These are phyloP conservation scores for Hydrozoanthus tunicans DNA, from an alignment of 64 coral and sea anemone species.

Conservation along the genomic window DNA sequence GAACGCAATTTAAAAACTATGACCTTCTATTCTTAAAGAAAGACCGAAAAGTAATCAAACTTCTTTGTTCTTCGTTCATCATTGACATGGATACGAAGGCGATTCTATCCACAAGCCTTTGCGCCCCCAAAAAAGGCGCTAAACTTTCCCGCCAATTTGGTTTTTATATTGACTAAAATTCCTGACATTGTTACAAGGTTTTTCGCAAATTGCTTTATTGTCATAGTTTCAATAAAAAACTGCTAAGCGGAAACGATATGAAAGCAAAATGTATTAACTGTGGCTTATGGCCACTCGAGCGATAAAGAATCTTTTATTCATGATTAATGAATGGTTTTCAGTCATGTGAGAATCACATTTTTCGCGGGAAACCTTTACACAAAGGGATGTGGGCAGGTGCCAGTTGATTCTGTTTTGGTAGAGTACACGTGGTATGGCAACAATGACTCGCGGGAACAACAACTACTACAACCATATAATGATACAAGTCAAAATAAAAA, in stretches of 20 bases:
- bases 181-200: too few species aligned
- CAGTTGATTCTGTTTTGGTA: neutral
- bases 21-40: neutral
- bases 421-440: neutral
- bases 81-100: neutral
- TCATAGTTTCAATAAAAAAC: neutral
- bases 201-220: neutral
- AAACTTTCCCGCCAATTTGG: constrained; percentile 4
- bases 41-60: neutral
- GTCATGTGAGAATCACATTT: constrained; percentile 21
- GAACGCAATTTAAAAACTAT: neutral
- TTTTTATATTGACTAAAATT: neutral
- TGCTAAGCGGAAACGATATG: neutral
- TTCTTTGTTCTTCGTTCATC: constrained; percentile 24
- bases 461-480: too few species aligned
- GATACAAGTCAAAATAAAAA: too few species aligned
- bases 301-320: neutral
- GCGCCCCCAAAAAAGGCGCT: neutral
- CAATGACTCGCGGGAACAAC: neutral
- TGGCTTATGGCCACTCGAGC: neutral
- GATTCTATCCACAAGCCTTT: neutral
- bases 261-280: neutral
- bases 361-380: neutral
- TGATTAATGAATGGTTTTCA: neutral
- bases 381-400: neutral